These are phyloP conservation scores for Neogale vison DNA, from an alignment of 2,113 vertebrate species.

Conservation along the genomic window DNA sequence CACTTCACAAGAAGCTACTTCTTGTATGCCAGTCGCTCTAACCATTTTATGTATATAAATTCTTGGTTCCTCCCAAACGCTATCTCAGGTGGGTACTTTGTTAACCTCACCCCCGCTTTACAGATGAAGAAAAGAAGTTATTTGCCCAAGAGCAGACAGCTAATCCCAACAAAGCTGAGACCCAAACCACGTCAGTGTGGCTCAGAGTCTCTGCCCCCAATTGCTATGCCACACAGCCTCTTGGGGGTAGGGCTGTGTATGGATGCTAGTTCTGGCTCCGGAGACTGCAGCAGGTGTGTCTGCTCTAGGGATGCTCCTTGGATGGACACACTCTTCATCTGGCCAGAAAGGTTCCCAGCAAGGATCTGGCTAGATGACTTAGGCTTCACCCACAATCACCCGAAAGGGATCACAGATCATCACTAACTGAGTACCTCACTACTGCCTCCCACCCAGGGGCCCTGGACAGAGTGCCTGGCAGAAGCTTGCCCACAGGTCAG, in stretches of 20 bases:
- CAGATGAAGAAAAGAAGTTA: not conserved
- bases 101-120: not conserved
- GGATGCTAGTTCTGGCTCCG: not conserved
- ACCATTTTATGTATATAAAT: not conserved
- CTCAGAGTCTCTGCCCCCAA: not conserved
- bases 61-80: not conserved
- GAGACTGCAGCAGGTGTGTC: not conserved
- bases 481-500: accelerated
- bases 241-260: not conserved
- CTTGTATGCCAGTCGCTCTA: not conserved
- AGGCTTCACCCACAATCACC: not conserved
- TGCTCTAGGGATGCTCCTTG: not conserved
- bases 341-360: not conserved
- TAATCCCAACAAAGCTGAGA: not conserved
- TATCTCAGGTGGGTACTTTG: not conserved
- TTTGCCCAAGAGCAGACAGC: not conserved
- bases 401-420: not conserved
- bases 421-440: accelerated
- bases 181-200: too few species aligned
- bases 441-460: not conserved
- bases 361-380: not conserved
- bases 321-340: not conserved
- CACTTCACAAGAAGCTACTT: not conserved
- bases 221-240: not conserved
- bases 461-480: accelerated